Conservation (phyloP, 2,888 invertebrate species). For the Hedychridium roseum region DNA sequence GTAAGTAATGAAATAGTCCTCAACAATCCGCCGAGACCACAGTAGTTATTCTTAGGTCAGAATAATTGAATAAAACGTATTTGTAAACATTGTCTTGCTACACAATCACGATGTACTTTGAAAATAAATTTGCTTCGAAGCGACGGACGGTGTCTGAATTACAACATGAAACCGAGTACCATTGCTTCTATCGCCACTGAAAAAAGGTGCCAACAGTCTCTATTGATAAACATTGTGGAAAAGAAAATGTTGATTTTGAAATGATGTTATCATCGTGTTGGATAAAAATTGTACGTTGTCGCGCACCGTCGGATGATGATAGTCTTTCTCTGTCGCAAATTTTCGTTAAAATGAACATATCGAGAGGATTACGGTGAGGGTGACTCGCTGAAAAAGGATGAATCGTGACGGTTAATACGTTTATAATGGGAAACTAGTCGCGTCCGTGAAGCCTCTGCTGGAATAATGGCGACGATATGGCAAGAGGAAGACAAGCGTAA, state of each 20-base stretch:
- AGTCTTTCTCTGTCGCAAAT: background rate
- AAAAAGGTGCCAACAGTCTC: too few species aligned
- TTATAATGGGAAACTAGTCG: background rate
- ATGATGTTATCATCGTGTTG: background rate
- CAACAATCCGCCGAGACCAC: too few species aligned
- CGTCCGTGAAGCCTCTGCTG: background rate
- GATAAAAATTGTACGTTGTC: background rate
- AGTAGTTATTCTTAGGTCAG: too few species aligned
- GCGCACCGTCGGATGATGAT: background rate
- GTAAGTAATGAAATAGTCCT: too few species aligned
- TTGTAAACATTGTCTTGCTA: too few species aligned
- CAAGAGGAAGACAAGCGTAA: background rate
- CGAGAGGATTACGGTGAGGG: background rate
- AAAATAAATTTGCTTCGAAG: too few species aligned
- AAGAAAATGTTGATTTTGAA: background rate
- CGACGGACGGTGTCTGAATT: too few species aligned
- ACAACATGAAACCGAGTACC: too few species aligned
- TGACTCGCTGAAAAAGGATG: background rate
- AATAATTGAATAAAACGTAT: too few species aligned
- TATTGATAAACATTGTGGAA: background rate
- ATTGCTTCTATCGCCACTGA: too few species aligned
- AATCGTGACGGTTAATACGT: background rate
- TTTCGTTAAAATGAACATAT: background rate
- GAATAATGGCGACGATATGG: background rate
- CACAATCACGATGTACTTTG: too few species aligned